Percentiles rank a stretch among this genome's conserved stretches.
Conservation (phyloP, 2,113 vertebrate species). For the Nesogale talazaci region DNA sequence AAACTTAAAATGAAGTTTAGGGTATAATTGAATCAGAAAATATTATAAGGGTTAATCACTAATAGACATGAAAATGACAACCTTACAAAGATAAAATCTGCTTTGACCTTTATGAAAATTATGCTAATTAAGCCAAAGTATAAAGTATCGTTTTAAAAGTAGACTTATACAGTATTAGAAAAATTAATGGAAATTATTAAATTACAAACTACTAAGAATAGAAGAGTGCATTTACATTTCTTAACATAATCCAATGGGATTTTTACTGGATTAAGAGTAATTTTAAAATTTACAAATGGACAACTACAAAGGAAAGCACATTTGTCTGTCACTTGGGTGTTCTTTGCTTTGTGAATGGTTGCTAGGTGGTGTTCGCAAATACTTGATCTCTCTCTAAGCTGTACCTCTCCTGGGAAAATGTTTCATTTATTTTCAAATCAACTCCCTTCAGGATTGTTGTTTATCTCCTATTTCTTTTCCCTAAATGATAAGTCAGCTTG, state of each 20-base stretch:
- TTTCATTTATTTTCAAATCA: conserved; percentile 79
- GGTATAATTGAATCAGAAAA: background rate
- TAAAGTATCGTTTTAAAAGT: conserved; percentile 2
- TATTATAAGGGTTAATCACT: background rate
- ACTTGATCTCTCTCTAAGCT: conserved; percentile 58
- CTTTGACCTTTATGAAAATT: background rate
- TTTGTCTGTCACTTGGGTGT: conserved; percentile 63
- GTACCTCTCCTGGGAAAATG: conserved; percentile 40
- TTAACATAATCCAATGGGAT: conserved; percentile 41
- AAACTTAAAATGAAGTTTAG: background rate
- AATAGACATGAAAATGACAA: conserved; percentile 43
- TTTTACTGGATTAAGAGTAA: conserved; percentile 32
- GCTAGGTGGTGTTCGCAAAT: conserved; percentile 29
- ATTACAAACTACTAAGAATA: conserved; percentile 35
- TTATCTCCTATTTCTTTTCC: conserved; percentile 74
- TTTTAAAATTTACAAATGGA: conserved; percentile 44
- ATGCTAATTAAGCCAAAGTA: conserved; percentile 26
- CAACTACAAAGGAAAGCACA: conserved; percentile 42
- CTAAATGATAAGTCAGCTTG: conserved; percentile 68
- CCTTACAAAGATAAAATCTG: background rate
- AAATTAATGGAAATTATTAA: conserved; percentile 30
- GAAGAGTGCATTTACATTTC: background rate
- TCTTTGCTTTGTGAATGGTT: conserved; percentile 59
- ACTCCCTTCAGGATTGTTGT: conserved; percentile 72
- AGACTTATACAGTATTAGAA: conserved; percentile 9